Percentiles rank a stretch among this genome's conserved stretches.
Evolutionary conservation across 2,888 invertebrate species (phyloP).

Genomic region (Hydrotaea diabolus): DNA sequence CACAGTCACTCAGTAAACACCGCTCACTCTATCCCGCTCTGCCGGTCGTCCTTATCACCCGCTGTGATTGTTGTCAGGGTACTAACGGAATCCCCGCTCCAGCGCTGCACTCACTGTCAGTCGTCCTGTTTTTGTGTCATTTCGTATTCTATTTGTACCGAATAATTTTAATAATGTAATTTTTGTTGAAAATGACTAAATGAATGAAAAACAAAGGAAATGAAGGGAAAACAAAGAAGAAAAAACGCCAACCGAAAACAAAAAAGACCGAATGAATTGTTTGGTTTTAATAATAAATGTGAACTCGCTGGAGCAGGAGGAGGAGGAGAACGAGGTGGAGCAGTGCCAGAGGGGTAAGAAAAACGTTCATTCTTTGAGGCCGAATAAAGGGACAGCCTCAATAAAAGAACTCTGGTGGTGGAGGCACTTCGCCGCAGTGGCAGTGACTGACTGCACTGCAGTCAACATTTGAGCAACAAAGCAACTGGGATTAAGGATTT

Average conservation of each 20-base stretch:
- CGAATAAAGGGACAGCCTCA: background rate
- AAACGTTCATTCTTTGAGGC: background rate
- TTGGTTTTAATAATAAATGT: slow-evolving; percentile 31
- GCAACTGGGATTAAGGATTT: background rate
- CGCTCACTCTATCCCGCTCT: background rate
- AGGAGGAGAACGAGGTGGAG: background rate
- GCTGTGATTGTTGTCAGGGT: background rate
- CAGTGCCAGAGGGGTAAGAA: background rate
- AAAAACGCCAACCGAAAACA: no score
- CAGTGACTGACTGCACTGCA: background rate
- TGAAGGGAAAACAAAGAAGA: background rate
- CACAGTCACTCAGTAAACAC: background rate
- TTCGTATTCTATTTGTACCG: slow-evolving; percentile 38
- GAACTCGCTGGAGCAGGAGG: background rate
- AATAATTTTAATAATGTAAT: slow-evolving; percentile 42
- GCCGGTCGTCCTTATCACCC: background rate
- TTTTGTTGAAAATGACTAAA: slow-evolving; percentile 20
- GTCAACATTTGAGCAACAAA: background rate
- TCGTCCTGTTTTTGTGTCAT: background rate
- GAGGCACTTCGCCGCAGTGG: background rate
- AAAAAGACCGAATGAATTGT: slow-evolving; percentile 27
- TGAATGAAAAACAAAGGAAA: slow-evolving; percentile 27
- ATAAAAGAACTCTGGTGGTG: background rate
- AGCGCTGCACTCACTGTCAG: background rate
- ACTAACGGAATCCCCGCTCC: background rate